Evolutionary conservation across 1,140 invertebrate genomes (phyloP).

Genomic region (Zophobas morio): DNA sequence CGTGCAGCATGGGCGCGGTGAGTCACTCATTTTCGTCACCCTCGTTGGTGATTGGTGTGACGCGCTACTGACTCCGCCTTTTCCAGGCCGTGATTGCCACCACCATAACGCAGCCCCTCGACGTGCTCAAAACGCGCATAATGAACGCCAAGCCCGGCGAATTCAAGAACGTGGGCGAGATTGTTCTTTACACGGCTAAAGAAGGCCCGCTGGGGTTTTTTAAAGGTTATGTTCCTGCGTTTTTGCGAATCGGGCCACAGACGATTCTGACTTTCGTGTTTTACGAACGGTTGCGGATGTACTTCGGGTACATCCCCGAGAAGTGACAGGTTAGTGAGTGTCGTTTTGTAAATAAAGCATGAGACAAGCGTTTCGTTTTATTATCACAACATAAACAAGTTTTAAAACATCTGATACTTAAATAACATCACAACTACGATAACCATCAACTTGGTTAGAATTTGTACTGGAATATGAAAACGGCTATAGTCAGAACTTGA

Average conservation of each 20-base stretch:
- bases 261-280: conserved; percentile 97
- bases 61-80: no score
- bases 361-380: conserved; percentile 1
- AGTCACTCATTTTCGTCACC: background rate
- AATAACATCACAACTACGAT: conserved; percentile 6
- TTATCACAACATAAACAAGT: conserved; percentile 24
- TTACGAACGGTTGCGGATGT: conserved; percentile 90
- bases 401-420: conserved; percentile 1
- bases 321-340: conserved; percentile 6
- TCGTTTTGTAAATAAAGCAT: background rate
- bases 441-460: conserved; percentile 5
- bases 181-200: conserved; percentile 86
- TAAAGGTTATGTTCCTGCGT: conserved; percentile 97
- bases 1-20: conserved; percentile 5
- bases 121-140: conserved; percentile 95
- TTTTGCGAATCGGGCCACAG: conserved; percentile 97
- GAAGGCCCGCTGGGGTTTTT: conserved; percentile 94
- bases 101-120: conserved; percentile 93
- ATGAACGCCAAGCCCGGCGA: conserved; percentile 93
- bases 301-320: conserved; percentile 77
- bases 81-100: conserved; percentile 88
- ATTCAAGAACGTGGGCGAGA: conserved; percentile 80
- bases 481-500: background rate
- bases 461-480: conserved; percentile 29
- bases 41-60: background rate